A percentile compares a stretch with the other conserved stretches of the same genome.
phyloP scores from a whole-genome alignment of 2,113 vertebrate genomes.

The Cheirogaleus medius region DNA sequence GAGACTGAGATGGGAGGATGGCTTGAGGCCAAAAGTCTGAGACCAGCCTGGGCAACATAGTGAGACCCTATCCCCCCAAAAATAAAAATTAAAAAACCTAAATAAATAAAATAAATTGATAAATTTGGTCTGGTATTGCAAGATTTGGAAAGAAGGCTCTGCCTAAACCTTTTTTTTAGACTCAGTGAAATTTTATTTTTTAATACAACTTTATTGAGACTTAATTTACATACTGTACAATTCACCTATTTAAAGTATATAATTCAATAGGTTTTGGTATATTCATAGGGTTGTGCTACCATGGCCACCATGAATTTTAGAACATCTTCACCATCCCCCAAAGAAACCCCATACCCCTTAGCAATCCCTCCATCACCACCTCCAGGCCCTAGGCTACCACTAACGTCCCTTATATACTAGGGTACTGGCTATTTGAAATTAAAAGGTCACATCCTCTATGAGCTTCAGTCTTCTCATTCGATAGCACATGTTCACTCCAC shows the following conservation, averaged over 20 bases:
- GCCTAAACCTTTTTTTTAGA: not conserved
- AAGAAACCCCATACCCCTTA: not conserved
- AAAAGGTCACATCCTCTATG: not conserved
- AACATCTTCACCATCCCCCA: not conserved
- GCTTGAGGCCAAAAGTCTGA: too few species aligned
- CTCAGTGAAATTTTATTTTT: not conserved
- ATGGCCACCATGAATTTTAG: not conserved
- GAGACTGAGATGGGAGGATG: too few species aligned
- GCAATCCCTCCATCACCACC: not conserved
- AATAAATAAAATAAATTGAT: not conserved
- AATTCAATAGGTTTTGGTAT: not conserved
- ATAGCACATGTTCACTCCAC: not conserved
- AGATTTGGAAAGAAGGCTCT: not conserved
- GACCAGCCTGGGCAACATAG: too few species aligned
- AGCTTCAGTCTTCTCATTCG: not conserved
- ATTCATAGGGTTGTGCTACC: not conserved
- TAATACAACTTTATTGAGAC: not conserved
- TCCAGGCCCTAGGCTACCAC: not conserved
- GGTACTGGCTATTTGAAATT: not conserved
- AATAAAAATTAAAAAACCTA: too few species aligned
- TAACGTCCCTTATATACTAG: not conserved
- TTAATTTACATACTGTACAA: not conserved
- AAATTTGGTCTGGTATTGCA: not conserved
- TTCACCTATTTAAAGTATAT: not conserved
- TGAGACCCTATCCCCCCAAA: too few species aligned